These are phyloP conservation scores for Tinamus major DNA, from an alignment of 2,797 vertebrate species.

Conservation along the genomic window DNA sequence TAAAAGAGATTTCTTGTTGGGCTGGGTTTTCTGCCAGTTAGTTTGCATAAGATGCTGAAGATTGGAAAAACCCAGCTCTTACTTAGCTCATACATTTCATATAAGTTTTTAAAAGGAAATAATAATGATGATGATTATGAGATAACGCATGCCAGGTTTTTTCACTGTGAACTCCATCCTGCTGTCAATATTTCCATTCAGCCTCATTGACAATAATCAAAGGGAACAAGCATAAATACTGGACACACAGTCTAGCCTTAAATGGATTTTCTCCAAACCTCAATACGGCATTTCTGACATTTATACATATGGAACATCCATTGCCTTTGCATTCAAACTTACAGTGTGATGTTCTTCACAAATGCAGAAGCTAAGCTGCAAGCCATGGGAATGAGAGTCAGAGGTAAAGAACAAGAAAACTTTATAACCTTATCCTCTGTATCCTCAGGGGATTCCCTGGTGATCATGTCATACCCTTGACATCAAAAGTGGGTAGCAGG, in stretches of 20 bases:
- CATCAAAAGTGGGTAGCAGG: not conserved
- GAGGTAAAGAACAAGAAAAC: not conserved
- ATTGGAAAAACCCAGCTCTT: slow-evolving; percentile 1
- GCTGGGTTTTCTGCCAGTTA: not conserved
- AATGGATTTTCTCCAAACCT: slow-evolving; percentile 33
- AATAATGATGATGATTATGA: not conserved
- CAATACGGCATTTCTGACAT: not conserved
- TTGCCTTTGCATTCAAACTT: slow-evolving; percentile 18
- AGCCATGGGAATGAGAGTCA: not conserved
- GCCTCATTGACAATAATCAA: not conserved
- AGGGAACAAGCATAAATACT: not conserved
- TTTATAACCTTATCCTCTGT: not conserved
- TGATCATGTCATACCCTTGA: fast-evolving
- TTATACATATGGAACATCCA: not conserved
- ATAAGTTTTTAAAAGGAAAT: not conserved
- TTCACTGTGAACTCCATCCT: not conserved
- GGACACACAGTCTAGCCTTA: not conserved
- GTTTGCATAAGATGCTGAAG: slow-evolving; percentile 37
- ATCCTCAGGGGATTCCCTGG: not conserved
- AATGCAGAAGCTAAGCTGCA: not conserved
- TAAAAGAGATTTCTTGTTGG: slow-evolving; percentile 8
- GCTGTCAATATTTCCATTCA: slow-evolving; percentile 54
- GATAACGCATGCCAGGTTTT: not conserved
- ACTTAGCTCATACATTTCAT: not conserved
- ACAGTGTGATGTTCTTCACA: not conserved